These are phyloP conservation scores for Orchesella flavescens DNA, from an alignment of 2,888 invertebrate genomes.

Conservation along the genomic window DNA sequence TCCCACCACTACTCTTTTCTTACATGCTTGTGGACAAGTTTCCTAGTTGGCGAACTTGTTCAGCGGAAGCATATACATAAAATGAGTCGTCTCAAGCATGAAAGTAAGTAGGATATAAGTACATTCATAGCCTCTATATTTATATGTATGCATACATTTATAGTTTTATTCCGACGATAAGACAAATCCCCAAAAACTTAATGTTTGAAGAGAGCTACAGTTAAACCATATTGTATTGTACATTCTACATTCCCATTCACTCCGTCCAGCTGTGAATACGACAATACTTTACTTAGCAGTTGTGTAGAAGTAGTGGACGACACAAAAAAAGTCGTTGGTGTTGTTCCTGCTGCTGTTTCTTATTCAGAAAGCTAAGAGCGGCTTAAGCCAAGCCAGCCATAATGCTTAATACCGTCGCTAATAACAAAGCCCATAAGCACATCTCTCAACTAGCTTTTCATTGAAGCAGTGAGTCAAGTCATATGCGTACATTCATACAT, in stretches of 20 bases:
- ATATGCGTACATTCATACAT: too few relatives aligned
- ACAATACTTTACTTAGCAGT: too few relatives aligned
- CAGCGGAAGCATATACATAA: background rate
- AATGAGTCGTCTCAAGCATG: too few relatives aligned
- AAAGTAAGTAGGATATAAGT: background rate
- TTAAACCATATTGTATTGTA: background rate
- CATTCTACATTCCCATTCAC: background rate
- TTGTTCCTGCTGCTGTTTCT: background rate
- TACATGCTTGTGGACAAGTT: background rate
- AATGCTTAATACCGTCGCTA: background rate
- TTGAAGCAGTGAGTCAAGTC: too few relatives aligned
- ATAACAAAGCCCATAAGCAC: conserved; percentile 11
- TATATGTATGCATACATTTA: background rate
- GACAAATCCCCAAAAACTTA: background rate
- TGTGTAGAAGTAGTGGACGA: background rate
- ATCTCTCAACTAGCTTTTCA: background rate
- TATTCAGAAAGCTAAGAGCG: conserved; percentile 10
- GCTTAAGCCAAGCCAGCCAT: background rate
- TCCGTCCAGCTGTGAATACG: background rate
- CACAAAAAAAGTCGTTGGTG: background rate
- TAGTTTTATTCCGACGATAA: background rate
- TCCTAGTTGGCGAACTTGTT: background rate
- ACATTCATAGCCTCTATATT: too few relatives aligned
- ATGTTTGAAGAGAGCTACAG: background rate
- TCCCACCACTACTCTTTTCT: background rate